A percentile compares a stretch with the other conserved stretches of the same genome.
Evolutionary conservation across 2,888 invertebrate genomes (phyloP).

Genomic region (Trissolcus japonicus): DNA sequence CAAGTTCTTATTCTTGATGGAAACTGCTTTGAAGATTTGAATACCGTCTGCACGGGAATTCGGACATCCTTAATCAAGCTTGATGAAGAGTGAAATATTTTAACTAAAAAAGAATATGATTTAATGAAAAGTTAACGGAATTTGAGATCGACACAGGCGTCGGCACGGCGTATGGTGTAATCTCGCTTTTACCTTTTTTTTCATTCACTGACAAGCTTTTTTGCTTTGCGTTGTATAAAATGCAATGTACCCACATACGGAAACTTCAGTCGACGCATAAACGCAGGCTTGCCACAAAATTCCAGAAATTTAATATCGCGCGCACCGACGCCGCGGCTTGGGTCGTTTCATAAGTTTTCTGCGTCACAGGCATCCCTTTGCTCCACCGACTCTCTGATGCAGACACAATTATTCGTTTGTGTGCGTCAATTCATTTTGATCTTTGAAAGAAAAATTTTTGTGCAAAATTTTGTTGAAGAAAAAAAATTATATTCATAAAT

Average conservation of each 20-base stretch:
- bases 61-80: too few species aligned
- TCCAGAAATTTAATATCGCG: conserved; percentile 79
- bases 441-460: too few species aligned
- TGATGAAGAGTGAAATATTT: neutral
- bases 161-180: neutral
- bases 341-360: conserved; percentile 73
- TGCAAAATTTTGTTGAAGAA: too few species aligned
- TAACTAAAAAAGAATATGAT: neutral
- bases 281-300: conserved; percentile 76
- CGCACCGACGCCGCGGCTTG: conserved; percentile 63
- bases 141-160: neutral
- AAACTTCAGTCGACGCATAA: conserved; percentile 54
- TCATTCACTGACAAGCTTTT: conserved; percentile 25
- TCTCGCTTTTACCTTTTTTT: conserved; percentile 11
- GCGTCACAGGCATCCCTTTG: conserved; percentile 63
- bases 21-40: neutral
- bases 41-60: too few species aligned
- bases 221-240: conserved; percentile 38
- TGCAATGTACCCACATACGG: conserved; percentile 41
- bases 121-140: conserved; percentile 1
- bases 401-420: conserved; percentile 29
- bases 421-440: conserved; percentile 8
- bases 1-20: neutral
- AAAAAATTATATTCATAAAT: neutral
- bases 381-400: conserved; percentile 59